Conservation (phyloP, 1,140 invertebrate species). For the Heliconius himera region DNA sequence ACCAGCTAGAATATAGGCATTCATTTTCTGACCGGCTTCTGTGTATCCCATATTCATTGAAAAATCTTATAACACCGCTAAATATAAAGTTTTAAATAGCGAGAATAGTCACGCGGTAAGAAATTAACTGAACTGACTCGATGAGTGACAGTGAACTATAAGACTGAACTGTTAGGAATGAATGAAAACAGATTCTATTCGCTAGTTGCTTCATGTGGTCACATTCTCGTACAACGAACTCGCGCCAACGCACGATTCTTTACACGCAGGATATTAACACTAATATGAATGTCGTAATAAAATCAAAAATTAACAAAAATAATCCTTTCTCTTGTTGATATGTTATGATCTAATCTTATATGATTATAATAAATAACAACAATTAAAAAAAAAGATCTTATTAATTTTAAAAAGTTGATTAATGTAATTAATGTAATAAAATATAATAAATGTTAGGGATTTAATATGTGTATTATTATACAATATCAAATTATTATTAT, state of each 20-base stretch:
- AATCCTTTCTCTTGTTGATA: too few species aligned
- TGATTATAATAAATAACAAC: too few species aligned
- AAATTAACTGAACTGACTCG: conserved; percentile 53
- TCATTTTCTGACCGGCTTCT: conserved; percentile 61
- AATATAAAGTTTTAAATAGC: conserved; percentile 35
- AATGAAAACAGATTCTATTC: conserved; percentile 19
- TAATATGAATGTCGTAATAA: not conserved
- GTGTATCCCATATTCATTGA: conserved; percentile 73
- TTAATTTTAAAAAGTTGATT: too few species aligned
- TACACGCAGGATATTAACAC: conserved; percentile 10
- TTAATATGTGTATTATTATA: not conserved
- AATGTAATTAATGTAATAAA: not conserved
- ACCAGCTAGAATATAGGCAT: conserved; percentile 57
- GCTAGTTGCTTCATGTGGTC: conserved; percentile 9
- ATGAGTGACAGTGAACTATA: conserved; percentile 26
- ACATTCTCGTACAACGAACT: conserved; percentile 5
- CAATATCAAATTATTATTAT: not conserved
- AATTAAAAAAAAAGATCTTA: too few species aligned
- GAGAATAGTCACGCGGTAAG: conserved; percentile 63
- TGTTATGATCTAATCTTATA: too few species aligned
- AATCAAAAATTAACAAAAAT: not conserved
- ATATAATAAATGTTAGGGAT: not conserved
- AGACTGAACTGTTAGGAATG: conserved; percentile 24
- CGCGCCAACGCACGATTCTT: conserved; percentile 14
- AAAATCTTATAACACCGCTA: conserved; percentile 47